Conservation (phyloP, 2,888 invertebrate species). For the Oeneis ivallda region DNA sequence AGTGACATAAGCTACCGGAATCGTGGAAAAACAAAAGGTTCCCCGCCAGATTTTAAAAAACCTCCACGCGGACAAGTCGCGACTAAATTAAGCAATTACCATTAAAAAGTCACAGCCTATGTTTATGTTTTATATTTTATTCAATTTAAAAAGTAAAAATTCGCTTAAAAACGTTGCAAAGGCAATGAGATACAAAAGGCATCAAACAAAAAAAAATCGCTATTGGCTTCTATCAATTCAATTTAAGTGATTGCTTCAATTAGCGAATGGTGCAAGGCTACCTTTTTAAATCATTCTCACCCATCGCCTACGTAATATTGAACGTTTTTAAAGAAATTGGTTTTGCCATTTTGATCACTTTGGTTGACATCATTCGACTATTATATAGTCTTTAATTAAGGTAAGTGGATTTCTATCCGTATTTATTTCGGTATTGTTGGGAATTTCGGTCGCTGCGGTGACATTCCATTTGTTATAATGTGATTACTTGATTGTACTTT, state of each 20-base stretch:
- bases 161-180: too few relatives aligned
- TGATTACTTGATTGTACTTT: constrained; percentile 37
- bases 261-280: constrained; percentile 77
- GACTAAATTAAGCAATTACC: too few relatives aligned
- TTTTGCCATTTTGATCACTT: constrained; percentile 42
- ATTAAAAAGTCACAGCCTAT: too few relatives aligned
- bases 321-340: constrained; percentile 69
- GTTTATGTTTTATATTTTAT: too few relatives aligned
- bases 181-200: not conserved
- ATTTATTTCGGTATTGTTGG: constrained; percentile 31
- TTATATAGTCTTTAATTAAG: constrained; percentile 60
- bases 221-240: constrained; percentile 49
- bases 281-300: constrained; percentile 65
- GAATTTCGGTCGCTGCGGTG: constrained; percentile 43
- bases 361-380: constrained; percentile 54
- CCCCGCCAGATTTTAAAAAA: too few relatives aligned
- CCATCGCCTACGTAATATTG: constrained; percentile 71
- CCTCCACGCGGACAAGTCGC: too few relatives aligned
- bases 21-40: too few relatives aligned
- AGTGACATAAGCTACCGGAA: too few relatives aligned
- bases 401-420: constrained; percentile 69
- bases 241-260: constrained; percentile 79
- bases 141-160: too few relatives aligned
- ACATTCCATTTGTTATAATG: constrained; percentile 41
- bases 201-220: not conserved